Conservation (phyloP, 92 coral and sea anemone species). For the Paramuricea clavata region DNA sequence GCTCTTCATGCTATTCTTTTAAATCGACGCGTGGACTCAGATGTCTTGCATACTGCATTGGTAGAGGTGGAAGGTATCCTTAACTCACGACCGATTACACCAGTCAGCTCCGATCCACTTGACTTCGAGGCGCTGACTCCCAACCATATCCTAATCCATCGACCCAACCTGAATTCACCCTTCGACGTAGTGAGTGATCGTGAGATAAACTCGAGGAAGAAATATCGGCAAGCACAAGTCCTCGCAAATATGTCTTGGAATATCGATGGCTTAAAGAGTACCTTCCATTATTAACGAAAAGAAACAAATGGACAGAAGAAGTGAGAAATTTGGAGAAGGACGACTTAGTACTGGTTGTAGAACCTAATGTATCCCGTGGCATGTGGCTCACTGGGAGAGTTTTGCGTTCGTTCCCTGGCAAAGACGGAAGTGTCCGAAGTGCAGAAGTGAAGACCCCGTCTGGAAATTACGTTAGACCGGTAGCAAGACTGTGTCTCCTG, state of each 20-base stretch:
- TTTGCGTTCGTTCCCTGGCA: slow-evolving; percentile 32
- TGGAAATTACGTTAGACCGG: slow-evolving; percentile 56
- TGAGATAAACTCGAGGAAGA: slow-evolving; percentile 48
- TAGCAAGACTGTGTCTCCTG: slow-evolving; percentile 23
- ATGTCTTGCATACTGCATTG: slow-evolving; percentile 40
- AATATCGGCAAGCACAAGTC: slow-evolving; percentile 52
- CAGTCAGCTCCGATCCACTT: slow-evolving; percentile 37
- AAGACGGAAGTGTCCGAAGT: slow-evolving; percentile 53
- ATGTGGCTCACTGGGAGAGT: slow-evolving; percentile 28
- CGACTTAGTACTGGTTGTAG: slow-evolving; percentile 52
- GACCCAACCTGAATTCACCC: slow-evolving; percentile 35
- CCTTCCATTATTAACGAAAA: slow-evolving; percentile 22
- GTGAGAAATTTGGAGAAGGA: slow-evolving; percentile 3
- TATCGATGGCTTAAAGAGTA: slow-evolving; percentile 59
- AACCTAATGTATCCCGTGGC: slow-evolving; percentile 46
- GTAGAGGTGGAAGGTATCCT: slow-evolving; percentile 44
- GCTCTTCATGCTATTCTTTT: slow-evolving; percentile 29
- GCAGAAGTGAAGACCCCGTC: slow-evolving; percentile 62
- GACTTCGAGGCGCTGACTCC: slow-evolving; percentile 40
- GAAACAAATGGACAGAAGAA: slow-evolving; percentile 46
- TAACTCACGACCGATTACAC: slow-evolving; percentile 43
- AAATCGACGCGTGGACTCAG: slow-evolving; percentile 23
- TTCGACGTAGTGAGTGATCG: slow-evolving; percentile 33
- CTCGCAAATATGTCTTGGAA: slow-evolving; percentile 62
- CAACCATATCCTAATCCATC: slow-evolving; percentile 27